These are phyloP conservation scores for Chaetorhynchus papuensis DNA, from an alignment of 2,113 vertebrate species.

Conservation along the genomic window DNA sequence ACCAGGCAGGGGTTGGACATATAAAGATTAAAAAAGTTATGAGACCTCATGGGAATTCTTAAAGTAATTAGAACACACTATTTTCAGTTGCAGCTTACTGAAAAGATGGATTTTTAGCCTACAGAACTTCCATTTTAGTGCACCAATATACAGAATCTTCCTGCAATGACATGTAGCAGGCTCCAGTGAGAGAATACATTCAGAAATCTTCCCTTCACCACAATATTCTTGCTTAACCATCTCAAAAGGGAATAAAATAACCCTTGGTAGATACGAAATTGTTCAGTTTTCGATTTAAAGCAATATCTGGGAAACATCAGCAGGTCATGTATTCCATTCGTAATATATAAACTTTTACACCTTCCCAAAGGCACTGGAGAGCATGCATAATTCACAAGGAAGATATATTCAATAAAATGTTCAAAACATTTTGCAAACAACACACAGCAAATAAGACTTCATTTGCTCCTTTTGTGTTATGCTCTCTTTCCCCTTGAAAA, in stretches of 20 bases:
- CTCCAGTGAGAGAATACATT: neutral
- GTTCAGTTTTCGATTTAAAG: neutral
- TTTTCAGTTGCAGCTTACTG: neutral
- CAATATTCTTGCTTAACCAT: neutral
- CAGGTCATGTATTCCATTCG: neutral
- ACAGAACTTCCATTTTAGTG: neutral
- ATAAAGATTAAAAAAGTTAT: neutral
- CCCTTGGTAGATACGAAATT: neutral
- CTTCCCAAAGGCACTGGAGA: neutral
- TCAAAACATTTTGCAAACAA: neutral
- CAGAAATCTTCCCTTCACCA: neutral
- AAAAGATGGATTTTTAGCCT: neutral
- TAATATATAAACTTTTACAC: neutral
- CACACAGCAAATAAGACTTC: neutral
- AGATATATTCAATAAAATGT: neutral
- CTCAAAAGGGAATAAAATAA: neutral
- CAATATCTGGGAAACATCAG: neutral
- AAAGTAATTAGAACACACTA: neutral
- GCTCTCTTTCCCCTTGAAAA: neutral
- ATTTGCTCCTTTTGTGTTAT: neutral
- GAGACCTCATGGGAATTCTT: neutral
- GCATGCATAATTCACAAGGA: slow-evolving; percentile 17
- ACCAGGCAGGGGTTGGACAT: neutral
- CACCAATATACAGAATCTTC: neutral
- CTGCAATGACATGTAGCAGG: neutral